A percentile compares a stretch with the other conserved stretches of the same genome.
phyloP scores from a whole-genome alignment of 2,113 vertebrate species.

The Parus major region DNA sequence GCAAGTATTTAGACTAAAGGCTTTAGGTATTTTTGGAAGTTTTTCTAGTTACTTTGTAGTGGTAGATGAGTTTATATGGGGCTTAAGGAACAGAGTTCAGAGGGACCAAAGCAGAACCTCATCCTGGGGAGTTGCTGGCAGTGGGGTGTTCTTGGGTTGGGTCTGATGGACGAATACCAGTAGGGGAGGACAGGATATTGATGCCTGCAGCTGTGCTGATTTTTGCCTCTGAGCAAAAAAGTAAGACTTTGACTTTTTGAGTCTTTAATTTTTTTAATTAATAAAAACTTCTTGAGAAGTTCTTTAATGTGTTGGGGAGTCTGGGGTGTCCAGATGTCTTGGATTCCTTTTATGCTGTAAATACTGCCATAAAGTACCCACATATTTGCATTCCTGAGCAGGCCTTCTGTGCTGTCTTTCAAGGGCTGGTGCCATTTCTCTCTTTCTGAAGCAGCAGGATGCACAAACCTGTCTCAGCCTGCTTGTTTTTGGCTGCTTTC shows the following conservation, averaged over 20 bases:
- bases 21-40: background rate
- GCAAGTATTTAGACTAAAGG: background rate
- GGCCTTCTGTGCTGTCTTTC: conserved; percentile 1
- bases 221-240: background rate
- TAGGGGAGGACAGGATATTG: background rate
- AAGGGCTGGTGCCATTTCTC: background rate
- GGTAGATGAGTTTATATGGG: background rate
- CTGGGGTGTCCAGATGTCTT: background rate
- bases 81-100: background rate
- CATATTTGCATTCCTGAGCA: background rate
- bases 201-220: background rate
- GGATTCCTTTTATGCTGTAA: background rate
- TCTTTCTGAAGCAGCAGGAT: background rate
- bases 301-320: background rate
- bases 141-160: background rate
- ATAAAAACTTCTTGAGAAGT: background rate
- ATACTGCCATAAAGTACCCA: background rate
- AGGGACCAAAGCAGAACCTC: background rate
- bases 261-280: too few species aligned
- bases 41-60: background rate
- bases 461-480: background rate
- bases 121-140: background rate
- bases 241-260: background rate
- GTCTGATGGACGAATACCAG: background rate
- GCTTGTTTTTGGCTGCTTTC: background rate